Evolutionary conservation across 1,140 invertebrate genomes (phyloP).

Genomic region (Spodoptera frugiperda): DNA sequence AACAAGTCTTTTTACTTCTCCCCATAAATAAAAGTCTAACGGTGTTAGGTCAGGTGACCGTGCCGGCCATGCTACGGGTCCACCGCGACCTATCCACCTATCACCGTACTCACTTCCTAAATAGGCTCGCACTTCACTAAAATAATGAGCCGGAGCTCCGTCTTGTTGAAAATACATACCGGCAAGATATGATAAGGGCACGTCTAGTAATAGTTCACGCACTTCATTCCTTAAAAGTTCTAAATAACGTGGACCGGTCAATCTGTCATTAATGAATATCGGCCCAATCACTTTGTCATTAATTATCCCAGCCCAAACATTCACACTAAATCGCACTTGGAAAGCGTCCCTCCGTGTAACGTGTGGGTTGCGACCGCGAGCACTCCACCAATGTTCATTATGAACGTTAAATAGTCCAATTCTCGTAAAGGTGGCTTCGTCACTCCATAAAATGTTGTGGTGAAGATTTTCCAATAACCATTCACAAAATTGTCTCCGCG

Average conservation of each 20-base stretch:
- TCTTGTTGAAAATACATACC: background rate
- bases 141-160: background rate
- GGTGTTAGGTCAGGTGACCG: background rate
- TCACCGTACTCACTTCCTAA: background rate
- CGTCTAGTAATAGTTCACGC: background rate
- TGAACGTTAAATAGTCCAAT: background rate
- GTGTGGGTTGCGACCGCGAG: background rate
- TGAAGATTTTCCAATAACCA: too few species aligned
- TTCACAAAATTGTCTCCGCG: too few species aligned
- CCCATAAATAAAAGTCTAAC: background rate
- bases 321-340: background rate
- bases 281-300: background rate
- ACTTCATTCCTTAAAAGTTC: too few species aligned
- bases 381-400: background rate
- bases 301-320: background rate
- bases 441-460: constrained; percentile 26
- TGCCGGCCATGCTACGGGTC: background rate
- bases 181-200: background rate
- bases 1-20: background rate
- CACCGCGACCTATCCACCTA: background rate
- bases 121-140: background rate
- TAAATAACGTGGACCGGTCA: too few species aligned
- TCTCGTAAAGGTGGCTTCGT: background rate
- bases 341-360: too few species aligned
- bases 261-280: background rate